Evolutionary conservation across 2,113 vertebrate species (phyloP).

Genomic region (Dendrocopos noguchii): DNA sequence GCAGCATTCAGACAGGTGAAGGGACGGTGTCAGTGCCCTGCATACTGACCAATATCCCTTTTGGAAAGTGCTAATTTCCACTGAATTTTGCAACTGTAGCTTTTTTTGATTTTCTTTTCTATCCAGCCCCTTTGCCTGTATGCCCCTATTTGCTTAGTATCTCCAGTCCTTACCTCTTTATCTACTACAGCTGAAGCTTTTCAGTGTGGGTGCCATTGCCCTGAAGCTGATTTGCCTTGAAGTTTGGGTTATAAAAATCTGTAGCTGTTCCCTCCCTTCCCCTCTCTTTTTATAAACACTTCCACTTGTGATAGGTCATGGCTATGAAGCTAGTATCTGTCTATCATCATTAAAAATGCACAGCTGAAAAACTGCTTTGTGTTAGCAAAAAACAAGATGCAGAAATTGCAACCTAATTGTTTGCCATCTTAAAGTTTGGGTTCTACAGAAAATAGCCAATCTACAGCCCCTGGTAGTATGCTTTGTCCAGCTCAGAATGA

Average conservation of each 20-base stretch:
- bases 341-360: not conserved
- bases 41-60: not conserved
- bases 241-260: not conserved
- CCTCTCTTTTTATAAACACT: no score
- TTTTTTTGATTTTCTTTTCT: not conserved
- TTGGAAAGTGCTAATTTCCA: not conserved
- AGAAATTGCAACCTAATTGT: not conserved
- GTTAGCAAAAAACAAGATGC: not conserved
- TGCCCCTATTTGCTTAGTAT: not conserved
- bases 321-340: not conserved
- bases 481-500: not conserved
- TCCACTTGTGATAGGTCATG: not conserved
- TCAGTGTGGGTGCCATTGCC: not conserved
- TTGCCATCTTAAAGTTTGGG: not conserved
- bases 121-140: fast-evolving
- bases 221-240: not conserved
- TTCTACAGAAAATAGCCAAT: not conserved
- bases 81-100: not conserved
- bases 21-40: not conserved
- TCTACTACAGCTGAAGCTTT: not conserved
- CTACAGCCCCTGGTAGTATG: not conserved
- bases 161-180: not conserved
- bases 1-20: not conserved
- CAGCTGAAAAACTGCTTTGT: not conserved
- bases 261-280: not conserved